These are phyloP conservation scores for Hyles lineata DNA, from an alignment of 2,888 invertebrate species.

Conservation along the genomic window DNA sequence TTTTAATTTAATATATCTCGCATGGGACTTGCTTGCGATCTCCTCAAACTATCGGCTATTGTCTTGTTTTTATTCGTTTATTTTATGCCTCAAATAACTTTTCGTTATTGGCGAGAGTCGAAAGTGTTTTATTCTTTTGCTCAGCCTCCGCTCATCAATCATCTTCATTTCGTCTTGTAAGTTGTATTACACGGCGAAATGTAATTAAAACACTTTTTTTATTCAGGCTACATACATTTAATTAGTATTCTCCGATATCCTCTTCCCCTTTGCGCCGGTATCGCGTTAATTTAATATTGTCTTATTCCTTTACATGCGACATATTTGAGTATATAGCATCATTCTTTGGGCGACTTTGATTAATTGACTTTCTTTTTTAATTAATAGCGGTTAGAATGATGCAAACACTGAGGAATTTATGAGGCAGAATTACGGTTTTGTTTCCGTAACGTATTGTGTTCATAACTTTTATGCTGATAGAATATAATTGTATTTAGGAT, in stretches of 20 bases:
- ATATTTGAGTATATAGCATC: not conserved
- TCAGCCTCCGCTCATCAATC: not conserved
- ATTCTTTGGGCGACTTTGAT: too few species aligned
- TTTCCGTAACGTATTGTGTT: too few species aligned
- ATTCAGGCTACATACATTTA: not conserved
- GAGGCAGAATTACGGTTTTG: too few species aligned
- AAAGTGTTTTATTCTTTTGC: not conserved
- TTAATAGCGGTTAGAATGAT: too few species aligned
- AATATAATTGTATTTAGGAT: too few species aligned
- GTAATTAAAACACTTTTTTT: not conserved
- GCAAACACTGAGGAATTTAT: too few species aligned
- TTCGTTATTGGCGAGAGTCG: not conserved
- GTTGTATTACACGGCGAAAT: not conserved
- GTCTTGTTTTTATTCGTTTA: constrained; percentile 6
- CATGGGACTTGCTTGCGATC: not conserved
- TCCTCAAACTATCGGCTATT: not conserved
- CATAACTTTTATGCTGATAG: too few species aligned
- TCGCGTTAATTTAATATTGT: not conserved
- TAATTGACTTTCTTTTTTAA: too few species aligned
- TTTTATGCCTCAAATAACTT: constrained; percentile 9
- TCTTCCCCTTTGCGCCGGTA: not conserved
- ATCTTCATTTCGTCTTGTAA: not conserved
- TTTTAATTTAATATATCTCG: not conserved
- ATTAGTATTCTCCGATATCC: not conserved
- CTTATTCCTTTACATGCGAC: not conserved